Evolutionary conservation across 2,888 invertebrate genomes (phyloP).

Genomic region (Drosophila acutilabella): DNA sequence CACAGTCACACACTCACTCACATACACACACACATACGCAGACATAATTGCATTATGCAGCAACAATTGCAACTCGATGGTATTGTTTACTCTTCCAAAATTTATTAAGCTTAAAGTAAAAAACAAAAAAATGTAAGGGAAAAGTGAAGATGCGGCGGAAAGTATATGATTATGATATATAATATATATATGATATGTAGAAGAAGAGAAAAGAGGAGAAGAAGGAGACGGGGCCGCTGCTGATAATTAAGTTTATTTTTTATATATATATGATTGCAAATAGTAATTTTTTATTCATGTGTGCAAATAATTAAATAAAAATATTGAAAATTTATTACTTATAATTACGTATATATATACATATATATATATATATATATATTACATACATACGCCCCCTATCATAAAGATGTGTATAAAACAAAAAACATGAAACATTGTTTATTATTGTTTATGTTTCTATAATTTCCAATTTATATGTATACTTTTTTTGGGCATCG

Average conservation of each 20-base stretch:
- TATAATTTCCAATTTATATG: constrained; percentile 33
- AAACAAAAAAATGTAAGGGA: constrained; percentile 41
- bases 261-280: constrained; percentile 82
- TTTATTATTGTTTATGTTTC: constrained; percentile 55
- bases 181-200: constrained; percentile 47
- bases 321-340: constrained; percentile 76
- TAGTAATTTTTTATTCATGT: constrained; percentile 81
- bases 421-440: constrained; percentile 45
- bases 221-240: constrained; percentile 55
- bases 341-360: constrained; percentile 73
- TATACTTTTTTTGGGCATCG: constrained; percentile 5
- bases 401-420: constrained; percentile 75
- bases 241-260: constrained; percentile 81
- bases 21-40: constrained; percentile 40
- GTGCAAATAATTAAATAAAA: constrained; percentile 80
- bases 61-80: constrained; percentile 81
- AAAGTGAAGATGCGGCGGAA: constrained; percentile 42
- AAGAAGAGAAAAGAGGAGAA: constrained; percentile 8
- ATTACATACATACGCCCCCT: constrained; percentile 56
- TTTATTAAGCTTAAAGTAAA: constrained; percentile 76
- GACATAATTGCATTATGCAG: constrained; percentile 74
- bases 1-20: constrained; percentile 26
- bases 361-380: constrained; percentile 65
- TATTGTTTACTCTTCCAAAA: constrained; percentile 81
- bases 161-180: constrained; percentile 46